Evolutionary conservation across 2,113 vertebrate species (phyloP).

Genomic region (Hypomesus transpacificus): DNA sequence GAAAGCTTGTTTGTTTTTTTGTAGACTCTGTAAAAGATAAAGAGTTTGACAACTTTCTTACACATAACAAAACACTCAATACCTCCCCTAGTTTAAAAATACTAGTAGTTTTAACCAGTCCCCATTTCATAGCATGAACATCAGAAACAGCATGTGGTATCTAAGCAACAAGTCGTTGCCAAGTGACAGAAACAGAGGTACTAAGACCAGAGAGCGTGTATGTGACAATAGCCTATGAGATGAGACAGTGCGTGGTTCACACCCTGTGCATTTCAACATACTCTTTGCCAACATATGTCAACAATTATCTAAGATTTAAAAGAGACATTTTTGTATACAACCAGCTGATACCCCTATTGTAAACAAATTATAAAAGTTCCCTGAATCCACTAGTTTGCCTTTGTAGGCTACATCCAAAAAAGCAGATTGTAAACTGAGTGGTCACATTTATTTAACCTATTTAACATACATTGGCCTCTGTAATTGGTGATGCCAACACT

Average conservation of each 20-base stretch:
- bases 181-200: conserved; percentile 71
- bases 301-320: background rate
- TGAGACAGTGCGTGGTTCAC: conserved; percentile 33
- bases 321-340: no score
- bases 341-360: no score
- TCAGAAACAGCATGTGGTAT: conserved; percentile 64
- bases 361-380: no score
- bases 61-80: background rate
- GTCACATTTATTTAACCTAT: background rate
- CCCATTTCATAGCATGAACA: conserved; percentile 54
- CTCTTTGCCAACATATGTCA: background rate
- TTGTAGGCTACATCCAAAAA: background rate
- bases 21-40: background rate
- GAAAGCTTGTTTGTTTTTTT: no score
- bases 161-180: conserved; percentile 75
- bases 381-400: no score
- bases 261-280: conserved; percentile 17
- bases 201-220: conserved; percentile 51
- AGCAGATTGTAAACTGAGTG: background rate
- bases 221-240: conserved; percentile 49
- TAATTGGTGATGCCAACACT: conserved; percentile 31
- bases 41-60: conserved; percentile 12
- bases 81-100: conserved; percentile 12
- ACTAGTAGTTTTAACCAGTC: conserved; percentile 41
- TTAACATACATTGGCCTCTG: conserved; percentile 32